These are phyloP conservation scores for Lanius collurio DNA, from an alignment of 2,113 vertebrate species.

Conservation along the genomic window DNA sequence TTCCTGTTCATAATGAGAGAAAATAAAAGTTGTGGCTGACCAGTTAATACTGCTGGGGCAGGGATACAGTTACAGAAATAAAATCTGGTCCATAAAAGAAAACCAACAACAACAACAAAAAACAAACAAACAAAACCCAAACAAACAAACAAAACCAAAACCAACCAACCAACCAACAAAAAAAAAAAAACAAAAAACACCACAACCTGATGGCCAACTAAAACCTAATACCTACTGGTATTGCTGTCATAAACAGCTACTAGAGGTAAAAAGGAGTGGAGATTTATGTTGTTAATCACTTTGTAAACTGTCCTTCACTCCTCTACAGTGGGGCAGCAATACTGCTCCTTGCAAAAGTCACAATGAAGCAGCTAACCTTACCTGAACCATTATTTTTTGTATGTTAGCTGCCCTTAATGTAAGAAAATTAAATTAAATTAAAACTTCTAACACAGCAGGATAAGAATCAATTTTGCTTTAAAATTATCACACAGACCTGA, in stretches of 20 bases:
- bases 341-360: not conserved
- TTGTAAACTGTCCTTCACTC: not conserved
- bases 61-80: not conserved
- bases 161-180: no score
- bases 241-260: not conserved
- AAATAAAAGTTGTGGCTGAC: not conserved
- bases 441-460: not conserved
- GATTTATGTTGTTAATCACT: not conserved
- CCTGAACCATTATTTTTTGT: not conserved
- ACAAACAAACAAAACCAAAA: no score
- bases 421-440: not conserved
- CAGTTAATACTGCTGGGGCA: not conserved
- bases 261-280: not conserved
- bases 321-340: not conserved
- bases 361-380: not conserved
- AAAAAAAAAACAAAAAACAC: no score
- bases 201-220: not conserved
- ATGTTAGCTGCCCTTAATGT: not conserved
- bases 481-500: not conserved
- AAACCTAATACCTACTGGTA: not conserved
- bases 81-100: not conserved
- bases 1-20: not conserved
- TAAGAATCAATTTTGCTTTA: not conserved
- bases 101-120: not conserved
- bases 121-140: no score